phyloP scores from a whole-genome alignment of 2,113 vertebrate genomes.

The Notothenia rossii region DNA sequence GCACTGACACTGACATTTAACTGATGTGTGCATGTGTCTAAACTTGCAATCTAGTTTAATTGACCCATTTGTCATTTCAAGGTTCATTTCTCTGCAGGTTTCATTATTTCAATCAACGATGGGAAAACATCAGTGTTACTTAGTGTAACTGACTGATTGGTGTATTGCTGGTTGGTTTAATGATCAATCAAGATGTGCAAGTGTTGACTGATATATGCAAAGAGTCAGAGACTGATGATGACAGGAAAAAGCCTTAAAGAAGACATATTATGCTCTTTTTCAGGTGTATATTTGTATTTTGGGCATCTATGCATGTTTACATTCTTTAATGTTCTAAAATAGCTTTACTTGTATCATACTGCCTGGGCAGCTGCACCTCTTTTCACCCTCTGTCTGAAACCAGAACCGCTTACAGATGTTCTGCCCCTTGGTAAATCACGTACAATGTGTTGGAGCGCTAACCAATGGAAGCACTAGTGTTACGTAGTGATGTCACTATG shows the following conservation, averaged over 20 bases:
- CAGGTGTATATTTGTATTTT: no score
- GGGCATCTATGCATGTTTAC: not conserved
- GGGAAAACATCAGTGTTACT: not conserved
- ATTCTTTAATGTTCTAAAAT: not conserved
- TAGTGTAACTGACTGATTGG: not conserved
- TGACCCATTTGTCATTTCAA: slow-evolving; percentile 8
- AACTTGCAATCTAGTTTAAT: slow-evolving; percentile 1
- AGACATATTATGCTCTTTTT: no score
- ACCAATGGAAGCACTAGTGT: no score
- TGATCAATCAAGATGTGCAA: not conserved
- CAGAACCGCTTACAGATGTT: no score
- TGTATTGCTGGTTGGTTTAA: not conserved
- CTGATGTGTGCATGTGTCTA: not conserved
- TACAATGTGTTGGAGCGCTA: no score
- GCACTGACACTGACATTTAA: not conserved
- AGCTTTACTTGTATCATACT: no score
- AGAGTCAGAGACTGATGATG: not conserved
- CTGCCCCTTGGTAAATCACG: no score
- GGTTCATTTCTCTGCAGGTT: slow-evolving; percentile 24
- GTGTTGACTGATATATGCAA: not conserved
- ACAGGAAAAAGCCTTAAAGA: not conserved
- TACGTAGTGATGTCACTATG: no score
- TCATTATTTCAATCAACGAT: slow-evolving; percentile 6
- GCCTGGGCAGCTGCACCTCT: no score
- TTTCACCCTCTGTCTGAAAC: no score